These are phyloP conservation scores for Caenorhabditis virilis DNA, from an alignment of 2,888 invertebrate species.

Conservation along the genomic window DNA sequence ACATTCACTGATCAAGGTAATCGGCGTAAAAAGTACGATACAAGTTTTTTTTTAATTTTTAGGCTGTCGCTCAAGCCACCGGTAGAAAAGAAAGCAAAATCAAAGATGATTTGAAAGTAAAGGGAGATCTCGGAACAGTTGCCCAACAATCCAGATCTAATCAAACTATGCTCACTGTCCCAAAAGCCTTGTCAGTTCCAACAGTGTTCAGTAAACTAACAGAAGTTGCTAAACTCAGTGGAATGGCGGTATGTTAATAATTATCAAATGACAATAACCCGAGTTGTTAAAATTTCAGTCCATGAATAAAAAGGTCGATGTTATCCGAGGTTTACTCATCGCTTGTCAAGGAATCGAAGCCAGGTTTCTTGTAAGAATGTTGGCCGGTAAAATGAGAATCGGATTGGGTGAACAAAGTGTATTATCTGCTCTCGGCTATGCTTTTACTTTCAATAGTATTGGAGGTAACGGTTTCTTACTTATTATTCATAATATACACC, in stretches of 20 bases:
- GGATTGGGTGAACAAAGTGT: slow-evolving; percentile 96
- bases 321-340: slow-evolving; percentile 88
- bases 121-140: slow-evolving; percentile 81
- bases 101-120: slow-evolving; percentile 77
- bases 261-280: slow-evolving; percentile 4
- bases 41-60: not conserved
- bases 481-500: not conserved
- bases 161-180: slow-evolving; percentile 86
- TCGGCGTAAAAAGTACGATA: not conserved
- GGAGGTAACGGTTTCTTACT: not conserved
- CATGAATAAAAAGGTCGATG: slow-evolving; percentile 81
- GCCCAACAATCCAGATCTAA: slow-evolving; percentile 69
- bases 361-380: slow-evolving; percentile 55
- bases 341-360: slow-evolving; percentile 72
- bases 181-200: slow-evolving; percentile 79
- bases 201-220: slow-evolving; percentile 82
- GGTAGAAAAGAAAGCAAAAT: slow-evolving; percentile 77
- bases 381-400: slow-evolving; percentile 80
- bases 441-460: slow-evolving; percentile 70
- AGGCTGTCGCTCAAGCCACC: slow-evolving; percentile 49
- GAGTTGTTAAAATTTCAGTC: slow-evolving; percentile 68
- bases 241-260: slow-evolving; percentile 69
- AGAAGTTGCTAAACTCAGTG: slow-evolving; percentile 85
- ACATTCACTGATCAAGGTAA: slow-evolving; percentile 87
- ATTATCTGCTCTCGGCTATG: slow-evolving; percentile 85